A percentile compares a stretch with the other conserved stretches of the same genome.
phyloP scores from a whole-genome alignment of 2,113 vertebrate genomes.

The Protobothrops flavoviridis region DNA sequence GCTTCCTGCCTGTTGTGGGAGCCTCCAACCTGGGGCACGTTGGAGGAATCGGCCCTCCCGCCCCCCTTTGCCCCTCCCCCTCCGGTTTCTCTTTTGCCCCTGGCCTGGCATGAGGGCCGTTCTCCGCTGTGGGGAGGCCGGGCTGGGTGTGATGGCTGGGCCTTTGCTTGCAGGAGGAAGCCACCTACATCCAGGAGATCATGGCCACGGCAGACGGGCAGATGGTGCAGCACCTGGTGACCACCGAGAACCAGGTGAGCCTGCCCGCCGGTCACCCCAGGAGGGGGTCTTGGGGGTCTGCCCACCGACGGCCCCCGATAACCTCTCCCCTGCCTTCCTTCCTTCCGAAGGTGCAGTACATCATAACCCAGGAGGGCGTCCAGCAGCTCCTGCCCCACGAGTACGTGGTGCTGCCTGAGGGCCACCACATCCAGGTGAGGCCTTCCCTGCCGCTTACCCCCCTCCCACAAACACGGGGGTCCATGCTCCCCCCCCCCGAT shows the following conservation, averaged over 20 bases:
- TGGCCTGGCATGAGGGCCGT: too few relatives aligned
- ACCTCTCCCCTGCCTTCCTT: rapidly evolving
- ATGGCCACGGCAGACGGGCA: slow-evolving; percentile 93
- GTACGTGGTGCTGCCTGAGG: slow-evolving; percentile 91
- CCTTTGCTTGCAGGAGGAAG: slow-evolving; percentile 80
- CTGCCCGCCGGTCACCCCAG: rapidly evolving
- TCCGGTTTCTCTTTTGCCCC: rapidly evolving
- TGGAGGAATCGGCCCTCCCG: not conserved
- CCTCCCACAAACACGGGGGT: not conserved
- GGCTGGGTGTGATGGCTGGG: rapidly evolving
- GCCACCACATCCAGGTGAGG: slow-evolving; percentile 93
- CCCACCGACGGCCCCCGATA: not conserved
- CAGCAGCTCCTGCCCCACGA: slow-evolving; percentile 93
- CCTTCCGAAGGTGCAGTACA: slow-evolving; percentile 87
- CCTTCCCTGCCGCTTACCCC: rapidly evolving
- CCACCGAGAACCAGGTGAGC: slow-evolving; percentile 91
- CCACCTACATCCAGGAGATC: slow-evolving; percentile 94
- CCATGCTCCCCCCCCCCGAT: rapidly evolving
- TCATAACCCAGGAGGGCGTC: slow-evolving; percentile 92
- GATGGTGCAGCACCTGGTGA: slow-evolving; percentile 93
- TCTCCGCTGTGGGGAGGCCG: rapidly evolving
- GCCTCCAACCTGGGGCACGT: not conserved
- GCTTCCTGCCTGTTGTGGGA: not conserved
- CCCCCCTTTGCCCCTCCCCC: not conserved
- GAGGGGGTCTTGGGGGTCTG: not conserved